Evolutionary conservation across 2,113 vertebrate species (phyloP).

Genomic region (Mustela nigripes): DNA sequence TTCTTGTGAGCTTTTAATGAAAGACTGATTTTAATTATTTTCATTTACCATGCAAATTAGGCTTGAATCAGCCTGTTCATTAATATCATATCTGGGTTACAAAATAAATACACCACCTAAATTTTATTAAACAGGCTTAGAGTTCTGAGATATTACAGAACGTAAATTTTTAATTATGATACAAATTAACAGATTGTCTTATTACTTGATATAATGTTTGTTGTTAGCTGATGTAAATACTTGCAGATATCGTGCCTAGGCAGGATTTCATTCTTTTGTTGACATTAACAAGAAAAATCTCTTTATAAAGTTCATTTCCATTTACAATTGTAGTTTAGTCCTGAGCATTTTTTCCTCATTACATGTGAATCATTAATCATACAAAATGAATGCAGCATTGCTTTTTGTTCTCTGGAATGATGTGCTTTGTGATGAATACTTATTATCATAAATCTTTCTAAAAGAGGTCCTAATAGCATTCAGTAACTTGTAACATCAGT

Average conservation of each 20-base stretch:
- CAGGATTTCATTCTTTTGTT: constrained; percentile 77
- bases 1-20: constrained; percentile 80
- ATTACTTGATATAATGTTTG: constrained; percentile 81
- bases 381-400: constrained; percentile 73
- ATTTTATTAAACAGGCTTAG: constrained; percentile 81
- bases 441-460: constrained; percentile 74
- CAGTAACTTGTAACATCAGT: constrained; percentile 75
- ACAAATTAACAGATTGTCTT: constrained; percentile 84
- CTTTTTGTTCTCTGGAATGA: constrained; percentile 74
- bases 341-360: constrained; percentile 74
- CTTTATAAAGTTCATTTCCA: constrained; percentile 81
- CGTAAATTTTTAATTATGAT: constrained; percentile 82
- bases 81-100: constrained; percentile 78
- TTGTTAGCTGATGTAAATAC: constrained; percentile 79
- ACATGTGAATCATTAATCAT: constrained; percentile 81
- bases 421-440: constrained; percentile 74
- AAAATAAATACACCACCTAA: constrained; percentile 83
- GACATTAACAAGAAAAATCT: constrained; percentile 81
- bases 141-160: constrained; percentile 79
- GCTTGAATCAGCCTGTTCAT: constrained; percentile 76
- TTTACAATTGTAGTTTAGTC: constrained; percentile 84
- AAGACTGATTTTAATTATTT: constrained; percentile 83
- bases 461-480: constrained; percentile 70
- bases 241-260: constrained; percentile 77
- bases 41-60: constrained; percentile 82